Evolutionary conservation across 2,888 invertebrate species (phyloP).

Genomic region (Luperina nickerlii): DNA sequence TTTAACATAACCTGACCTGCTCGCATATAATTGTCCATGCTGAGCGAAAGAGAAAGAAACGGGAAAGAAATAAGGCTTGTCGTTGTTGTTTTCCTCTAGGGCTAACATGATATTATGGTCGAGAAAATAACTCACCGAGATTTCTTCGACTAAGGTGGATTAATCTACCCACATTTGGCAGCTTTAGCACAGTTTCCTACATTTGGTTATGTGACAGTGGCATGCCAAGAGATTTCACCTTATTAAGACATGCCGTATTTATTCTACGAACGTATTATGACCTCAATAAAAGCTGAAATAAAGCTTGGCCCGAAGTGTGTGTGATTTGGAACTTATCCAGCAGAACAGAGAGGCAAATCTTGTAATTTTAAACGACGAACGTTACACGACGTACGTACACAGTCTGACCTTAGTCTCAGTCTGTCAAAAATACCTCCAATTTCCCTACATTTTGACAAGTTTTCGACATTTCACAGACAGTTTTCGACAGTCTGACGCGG

Average conservation of each 20-base stretch:
- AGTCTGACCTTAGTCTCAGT: too few species aligned
- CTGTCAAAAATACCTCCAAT: too few species aligned
- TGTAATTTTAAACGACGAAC: too few species aligned
- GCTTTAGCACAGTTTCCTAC: not conserved
- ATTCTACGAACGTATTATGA: not conserved
- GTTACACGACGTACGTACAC: too few species aligned
- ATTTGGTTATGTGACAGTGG: not conserved
- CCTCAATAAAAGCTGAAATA: not conserved
- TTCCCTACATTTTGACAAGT: too few species aligned
- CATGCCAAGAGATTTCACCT: conserved; percentile 3
- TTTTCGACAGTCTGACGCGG: too few species aligned
- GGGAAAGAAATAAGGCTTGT: not conserved
- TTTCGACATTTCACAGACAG: too few species aligned
- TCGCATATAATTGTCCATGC: not conserved
- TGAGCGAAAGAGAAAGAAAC: not conserved
- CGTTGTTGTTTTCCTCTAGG: not conserved
- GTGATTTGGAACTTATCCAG: conserved; percentile 11
- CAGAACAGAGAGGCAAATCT: not conserved
- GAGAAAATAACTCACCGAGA: not conserved
- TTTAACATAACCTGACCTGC: not conserved
- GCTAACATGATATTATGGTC: not conserved
- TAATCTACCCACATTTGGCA: not conserved
- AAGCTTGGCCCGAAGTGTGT: not conserved
- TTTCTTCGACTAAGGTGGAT: not conserved
- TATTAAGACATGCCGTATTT: not conserved